phyloP scores from a whole-genome alignment of 2,797 vertebrate species.

The Melanotaenia parkinsoni region DNA sequence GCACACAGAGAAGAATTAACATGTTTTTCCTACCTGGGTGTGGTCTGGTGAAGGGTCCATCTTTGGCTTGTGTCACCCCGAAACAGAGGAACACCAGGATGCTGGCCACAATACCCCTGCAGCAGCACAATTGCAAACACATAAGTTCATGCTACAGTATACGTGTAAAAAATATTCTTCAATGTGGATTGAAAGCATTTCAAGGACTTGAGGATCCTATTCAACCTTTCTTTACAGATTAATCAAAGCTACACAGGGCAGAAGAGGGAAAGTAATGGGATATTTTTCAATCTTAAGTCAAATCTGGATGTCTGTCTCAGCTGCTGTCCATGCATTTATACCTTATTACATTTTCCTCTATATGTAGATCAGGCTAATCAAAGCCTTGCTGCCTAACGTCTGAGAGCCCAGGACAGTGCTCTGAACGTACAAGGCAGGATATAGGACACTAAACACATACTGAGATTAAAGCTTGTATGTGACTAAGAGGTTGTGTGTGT shows the following conservation, averaged over 20 bases:
- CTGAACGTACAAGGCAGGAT: slow-evolving; percentile 10
- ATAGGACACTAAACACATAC: slow-evolving; percentile 20
- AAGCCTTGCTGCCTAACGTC: neutral
- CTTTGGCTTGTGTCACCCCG: slow-evolving; percentile 98
- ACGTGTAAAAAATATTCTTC: neutral
- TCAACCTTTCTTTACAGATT: neutral
- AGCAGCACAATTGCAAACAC: slow-evolving; percentile 56
- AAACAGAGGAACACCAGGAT: slow-evolving; percentile 98
- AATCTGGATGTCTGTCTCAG: slow-evolving; percentile 9
- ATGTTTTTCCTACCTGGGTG: slow-evolving; percentile 90
- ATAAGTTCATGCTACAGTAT: neutral
- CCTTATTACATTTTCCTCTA: neutral
- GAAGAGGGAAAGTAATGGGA: slow-evolving; percentile 6
- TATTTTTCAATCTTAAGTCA: slow-evolving; percentile 12
- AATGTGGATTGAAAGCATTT: neutral
- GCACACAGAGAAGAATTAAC: neutral
- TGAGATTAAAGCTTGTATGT: slow-evolving; percentile 18
- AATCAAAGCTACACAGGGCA: slow-evolving; percentile 2
- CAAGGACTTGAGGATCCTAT: neutral
- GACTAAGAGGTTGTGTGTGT: slow-evolving; percentile 2
- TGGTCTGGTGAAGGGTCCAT: slow-evolving; percentile 97
- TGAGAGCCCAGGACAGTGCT: neutral
- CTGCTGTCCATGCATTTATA: neutral
- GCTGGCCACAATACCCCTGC: slow-evolving; percentile 96
- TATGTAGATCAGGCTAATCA: neutral